A percentile compares a stretch with the other conserved stretches of the same genome.
Evolutionary conservation across 2,113 vertebrate species (phyloP).

Genomic region (Ahaetulla prasina): DNA sequence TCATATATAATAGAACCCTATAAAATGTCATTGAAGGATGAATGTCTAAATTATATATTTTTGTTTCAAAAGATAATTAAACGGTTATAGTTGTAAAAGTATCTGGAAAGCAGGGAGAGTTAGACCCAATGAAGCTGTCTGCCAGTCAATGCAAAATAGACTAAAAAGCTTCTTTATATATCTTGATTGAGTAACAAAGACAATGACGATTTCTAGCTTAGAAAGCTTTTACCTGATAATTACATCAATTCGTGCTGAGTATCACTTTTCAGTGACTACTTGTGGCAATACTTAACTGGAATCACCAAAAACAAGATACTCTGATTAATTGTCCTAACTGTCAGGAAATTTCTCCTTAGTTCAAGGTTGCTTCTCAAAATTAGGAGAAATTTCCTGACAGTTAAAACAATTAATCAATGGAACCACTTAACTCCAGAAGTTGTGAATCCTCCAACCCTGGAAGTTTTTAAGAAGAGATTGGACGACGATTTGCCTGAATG

Average conservation of each 20-base stretch:
- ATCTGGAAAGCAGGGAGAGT: neutral
- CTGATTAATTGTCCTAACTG: too few species aligned
- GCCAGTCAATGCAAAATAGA: neutral
- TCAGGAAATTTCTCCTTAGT: too few species aligned
- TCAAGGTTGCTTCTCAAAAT: too few species aligned
- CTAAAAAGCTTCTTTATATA: neutral
- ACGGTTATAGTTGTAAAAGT: neutral
- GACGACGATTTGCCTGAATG: too few species aligned
- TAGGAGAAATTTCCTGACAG: too few species aligned
- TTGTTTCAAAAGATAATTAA: neutral
- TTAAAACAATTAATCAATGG: too few species aligned
- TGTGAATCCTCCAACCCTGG: too few species aligned
- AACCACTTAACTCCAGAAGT: too few species aligned
- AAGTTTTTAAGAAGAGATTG: too few species aligned
- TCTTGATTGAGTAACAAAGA: neutral
- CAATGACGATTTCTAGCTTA: neutral
- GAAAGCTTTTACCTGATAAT: neutral
- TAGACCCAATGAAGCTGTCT: neutral
- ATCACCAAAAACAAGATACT: neutral
- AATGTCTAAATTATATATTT: neutral
- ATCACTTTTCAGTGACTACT: neutral
- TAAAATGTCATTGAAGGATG: neutral
- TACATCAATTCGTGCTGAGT: neutral
- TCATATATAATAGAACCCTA: neutral
- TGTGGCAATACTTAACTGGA: neutral